Conservation (phyloP, 2,113 vertebrate species). For the Cebidichthys violaceus region DNA sequence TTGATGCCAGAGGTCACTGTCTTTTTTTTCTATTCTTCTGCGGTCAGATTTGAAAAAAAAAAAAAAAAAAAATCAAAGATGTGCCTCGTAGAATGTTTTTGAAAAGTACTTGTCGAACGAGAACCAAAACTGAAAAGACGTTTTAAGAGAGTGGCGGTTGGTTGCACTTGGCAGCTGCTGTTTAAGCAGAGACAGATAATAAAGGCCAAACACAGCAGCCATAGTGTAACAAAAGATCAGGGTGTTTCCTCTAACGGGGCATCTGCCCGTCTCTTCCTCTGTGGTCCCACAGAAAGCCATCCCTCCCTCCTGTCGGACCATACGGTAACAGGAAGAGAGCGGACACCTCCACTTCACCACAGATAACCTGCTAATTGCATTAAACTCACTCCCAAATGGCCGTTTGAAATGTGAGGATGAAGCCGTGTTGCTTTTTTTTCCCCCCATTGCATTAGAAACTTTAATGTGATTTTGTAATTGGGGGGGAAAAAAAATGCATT, state of each 20-base stretch:
- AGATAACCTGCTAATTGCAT: slow-evolving; percentile 82
- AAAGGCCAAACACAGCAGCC: slow-evolving; percentile 59
- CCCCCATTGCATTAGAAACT: background rate
- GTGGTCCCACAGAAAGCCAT: slow-evolving; percentile 42
- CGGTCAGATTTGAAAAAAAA: background rate
- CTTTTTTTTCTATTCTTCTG: background rate
- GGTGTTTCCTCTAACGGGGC: slow-evolving; percentile 66
- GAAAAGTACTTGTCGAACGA: background rate
- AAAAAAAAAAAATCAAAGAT: background rate
- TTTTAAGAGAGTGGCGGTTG: background rate
- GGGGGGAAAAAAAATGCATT: background rate
- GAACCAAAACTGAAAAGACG: background rate
- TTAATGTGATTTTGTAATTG: background rate
- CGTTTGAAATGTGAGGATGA: slow-evolving; percentile 66
- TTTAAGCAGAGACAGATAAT: slow-evolving; percentile 45
- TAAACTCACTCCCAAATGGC: slow-evolving; percentile 65
- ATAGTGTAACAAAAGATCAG: slow-evolving; percentile 73
- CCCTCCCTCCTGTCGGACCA: slow-evolving; percentile 65
- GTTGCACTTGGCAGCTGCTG: slow-evolving; percentile 62
- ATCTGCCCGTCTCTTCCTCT: slow-evolving; percentile 74
- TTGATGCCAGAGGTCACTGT: slow-evolving; percentile 75
- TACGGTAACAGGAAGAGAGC: slow-evolving; percentile 66
- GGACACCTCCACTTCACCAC: slow-evolving; percentile 69
- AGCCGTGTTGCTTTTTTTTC: slow-evolving; percentile 5
- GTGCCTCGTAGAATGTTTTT: background rate